Evolutionary conservation across 1,140 invertebrate species (phyloP).

Genomic region (Drosophila parabipectinata): DNA sequence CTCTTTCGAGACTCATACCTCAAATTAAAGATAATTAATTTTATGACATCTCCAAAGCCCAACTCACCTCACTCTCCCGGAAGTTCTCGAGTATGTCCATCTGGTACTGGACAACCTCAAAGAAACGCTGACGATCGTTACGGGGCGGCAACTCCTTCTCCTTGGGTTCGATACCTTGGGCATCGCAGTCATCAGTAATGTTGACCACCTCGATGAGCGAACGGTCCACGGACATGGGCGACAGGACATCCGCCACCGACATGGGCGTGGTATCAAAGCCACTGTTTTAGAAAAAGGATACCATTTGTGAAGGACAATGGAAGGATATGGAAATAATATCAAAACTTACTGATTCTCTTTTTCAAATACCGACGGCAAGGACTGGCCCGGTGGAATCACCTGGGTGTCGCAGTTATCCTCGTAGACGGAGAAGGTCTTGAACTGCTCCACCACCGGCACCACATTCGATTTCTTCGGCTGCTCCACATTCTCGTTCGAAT

Average conservation of each 20-base stretch:
- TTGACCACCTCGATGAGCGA: slow-evolving; percentile 43
- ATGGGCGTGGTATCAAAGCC: slow-evolving; percentile 77
- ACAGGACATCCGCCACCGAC: slow-evolving; percentile 80
- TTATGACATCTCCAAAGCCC: no score
- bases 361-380: slow-evolving; percentile 23
- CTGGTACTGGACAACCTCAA: slow-evolving; percentile 89
- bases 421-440: slow-evolving; percentile 89
- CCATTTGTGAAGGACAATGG: neutral
- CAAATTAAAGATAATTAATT: no score
- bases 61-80: slow-evolving; percentile 88
- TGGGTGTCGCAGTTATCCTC: slow-evolving; percentile 86
- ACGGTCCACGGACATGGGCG: slow-evolving; percentile 79
- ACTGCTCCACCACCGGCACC: slow-evolving; percentile 86
- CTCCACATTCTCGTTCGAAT: slow-evolving; percentile 47
- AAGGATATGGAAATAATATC: neutral
- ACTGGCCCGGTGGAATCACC: slow-evolving; percentile 30
- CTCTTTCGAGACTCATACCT: no score
- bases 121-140: slow-evolving; percentile 85
- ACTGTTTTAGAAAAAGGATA: neutral
- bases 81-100: slow-evolving; percentile 91
- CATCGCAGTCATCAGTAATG: slow-evolving; percentile 39
- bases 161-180: slow-evolving; percentile 11
- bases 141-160: slow-evolving; percentile 50
- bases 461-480: slow-evolving; percentile 67
- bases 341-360: slow-evolving; percentile 61